Evolutionary conservation across 1,140 invertebrate species (phyloP).

Genomic region (Octopus sinensis): DNA sequence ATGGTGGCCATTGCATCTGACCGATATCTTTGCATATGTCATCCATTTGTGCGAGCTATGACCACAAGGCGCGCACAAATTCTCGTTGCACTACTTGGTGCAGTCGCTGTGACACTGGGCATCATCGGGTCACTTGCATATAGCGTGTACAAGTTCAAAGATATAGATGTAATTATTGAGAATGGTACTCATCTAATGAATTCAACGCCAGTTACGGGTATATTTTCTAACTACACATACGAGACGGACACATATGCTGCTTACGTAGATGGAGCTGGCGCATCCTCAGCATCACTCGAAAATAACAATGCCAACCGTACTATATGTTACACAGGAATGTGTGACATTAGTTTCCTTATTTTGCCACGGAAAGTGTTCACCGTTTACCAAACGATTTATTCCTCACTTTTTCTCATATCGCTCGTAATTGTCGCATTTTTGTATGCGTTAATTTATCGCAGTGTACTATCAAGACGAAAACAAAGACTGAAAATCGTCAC

Average conservation of each 20-base stretch:
- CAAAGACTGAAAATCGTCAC: constrained; percentile 34
- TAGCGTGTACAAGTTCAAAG: constrained; percentile 25
- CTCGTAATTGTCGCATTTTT: constrained; percentile 38
- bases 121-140: constrained; percentile 35
- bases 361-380: constrained; percentile 15
- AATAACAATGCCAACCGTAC: not conserved
- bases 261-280: not conserved
- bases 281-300: not conserved
- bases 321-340: not conserved
- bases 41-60: constrained; percentile 45
- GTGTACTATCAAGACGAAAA: constrained; percentile 30
- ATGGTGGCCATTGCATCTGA: constrained; percentile 53
- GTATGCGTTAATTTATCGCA: constrained; percentile 38
- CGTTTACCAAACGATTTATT: constrained; percentile 37
- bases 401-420: constrained; percentile 37
- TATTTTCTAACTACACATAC: not conserved
- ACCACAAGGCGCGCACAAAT: constrained; percentile 46
- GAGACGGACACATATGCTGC: not conserved
- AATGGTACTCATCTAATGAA: not conserved
- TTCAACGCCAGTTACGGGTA: not conserved
- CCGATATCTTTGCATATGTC: constrained; percentile 51
- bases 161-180: not conserved
- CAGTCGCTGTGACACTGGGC: constrained; percentile 39
- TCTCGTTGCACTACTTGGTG: constrained; percentile 32
- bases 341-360: not conserved